Conservation (phyloP, 1,140 invertebrate genomes). For the Pinna nobilis region DNA sequence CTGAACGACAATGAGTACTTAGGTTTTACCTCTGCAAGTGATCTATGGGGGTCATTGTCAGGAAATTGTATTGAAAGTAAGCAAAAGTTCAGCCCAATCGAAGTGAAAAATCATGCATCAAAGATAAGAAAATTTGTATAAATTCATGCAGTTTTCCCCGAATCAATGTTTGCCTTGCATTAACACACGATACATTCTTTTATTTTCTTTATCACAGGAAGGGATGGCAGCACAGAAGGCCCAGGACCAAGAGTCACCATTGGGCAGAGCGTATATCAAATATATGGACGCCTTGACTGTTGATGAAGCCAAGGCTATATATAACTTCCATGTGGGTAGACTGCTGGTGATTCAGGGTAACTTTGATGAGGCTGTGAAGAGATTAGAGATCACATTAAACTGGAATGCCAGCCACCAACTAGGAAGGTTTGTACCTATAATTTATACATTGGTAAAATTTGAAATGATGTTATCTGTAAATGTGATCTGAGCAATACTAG, state of each 20-base stretch:
- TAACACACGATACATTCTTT: too few relatives aligned
- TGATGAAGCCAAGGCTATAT: conserved; percentile 68
- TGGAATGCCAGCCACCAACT: conserved; percentile 69
- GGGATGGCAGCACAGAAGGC: conserved; percentile 71
- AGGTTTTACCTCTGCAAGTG: too few relatives aligned
- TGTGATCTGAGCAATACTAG: too few relatives aligned
- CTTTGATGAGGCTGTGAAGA: conserved; percentile 67
- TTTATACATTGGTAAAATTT: neutral
- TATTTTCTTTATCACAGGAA: conserved; percentile 52
- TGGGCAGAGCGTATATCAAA: conserved; percentile 72
- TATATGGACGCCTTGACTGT: conserved; percentile 69
- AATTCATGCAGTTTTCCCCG: too few relatives aligned
- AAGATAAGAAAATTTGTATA: too few relatives aligned
- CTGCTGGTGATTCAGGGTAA: conserved; percentile 70
- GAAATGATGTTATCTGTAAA: too few relatives aligned
- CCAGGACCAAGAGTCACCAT: conserved; percentile 62
- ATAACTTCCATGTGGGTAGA: conserved; percentile 73
- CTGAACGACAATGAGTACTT: too few relatives aligned
- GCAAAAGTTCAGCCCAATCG: too few relatives aligned
- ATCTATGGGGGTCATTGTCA: too few relatives aligned
- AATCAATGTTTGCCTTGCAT: too few relatives aligned
- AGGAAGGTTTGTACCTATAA: conserved; percentile 49
- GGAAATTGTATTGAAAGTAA: too few relatives aligned
- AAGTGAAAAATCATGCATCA: too few relatives aligned
- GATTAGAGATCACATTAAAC: conserved; percentile 68